phyloP scores from a whole-genome alignment of 2,888 invertebrate species.

The Adineta ricciae region DNA sequence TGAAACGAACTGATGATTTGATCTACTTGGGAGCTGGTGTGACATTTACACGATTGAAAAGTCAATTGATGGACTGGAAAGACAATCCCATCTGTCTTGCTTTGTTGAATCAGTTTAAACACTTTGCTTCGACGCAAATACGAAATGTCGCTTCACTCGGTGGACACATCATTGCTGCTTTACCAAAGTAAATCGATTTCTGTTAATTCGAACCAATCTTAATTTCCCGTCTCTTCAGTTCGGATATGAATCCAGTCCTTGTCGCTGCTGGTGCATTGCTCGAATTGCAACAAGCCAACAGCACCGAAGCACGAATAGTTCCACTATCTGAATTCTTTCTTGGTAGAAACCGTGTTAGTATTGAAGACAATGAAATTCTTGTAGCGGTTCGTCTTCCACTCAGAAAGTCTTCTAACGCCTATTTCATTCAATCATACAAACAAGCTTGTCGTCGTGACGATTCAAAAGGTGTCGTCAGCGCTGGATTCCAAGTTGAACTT shows the following conservation, averaged over 20 bases:
- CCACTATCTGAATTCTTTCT: slow-evolving; percentile 67
- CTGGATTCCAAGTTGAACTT: slow-evolving; percentile 63
- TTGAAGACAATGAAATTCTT: slow-evolving; percentile 65
- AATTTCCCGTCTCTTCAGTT: slow-evolving; percentile 43
- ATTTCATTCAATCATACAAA: slow-evolving; percentile 71
- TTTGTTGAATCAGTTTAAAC: slow-evolving; percentile 72
- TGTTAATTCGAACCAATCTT: too few relatives aligned
- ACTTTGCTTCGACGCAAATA: slow-evolving; percentile 89
- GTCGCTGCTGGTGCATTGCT: slow-evolving; percentile 62
- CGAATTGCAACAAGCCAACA: slow-evolving; percentile 55
- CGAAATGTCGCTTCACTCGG: slow-evolving; percentile 69
- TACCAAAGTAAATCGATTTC: background rate
- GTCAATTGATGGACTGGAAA: slow-evolving; percentile 54
- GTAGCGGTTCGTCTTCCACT: slow-evolving; percentile 64
- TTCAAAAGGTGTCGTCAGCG: slow-evolving; percentile 88
- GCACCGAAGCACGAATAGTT: slow-evolving; percentile 49
- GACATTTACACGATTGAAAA: slow-evolving; percentile 66
- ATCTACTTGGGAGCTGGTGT: slow-evolving; percentile 69
- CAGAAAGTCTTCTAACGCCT: slow-evolving; percentile 58
- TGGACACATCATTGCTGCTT: slow-evolving; percentile 23
- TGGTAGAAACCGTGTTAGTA: slow-evolving; percentile 65
- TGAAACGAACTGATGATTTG: slow-evolving; percentile 54
- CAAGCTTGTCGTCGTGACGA: slow-evolving; percentile 83
- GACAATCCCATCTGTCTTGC: slow-evolving; percentile 49
- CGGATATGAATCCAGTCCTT: slow-evolving; percentile 82